A percentile compares a stretch with the other conserved stretches of the same genome.
phyloP scores from a whole-genome alignment of 2,888 invertebrate genomes.

The Hemicrepidius hirtus region DNA sequence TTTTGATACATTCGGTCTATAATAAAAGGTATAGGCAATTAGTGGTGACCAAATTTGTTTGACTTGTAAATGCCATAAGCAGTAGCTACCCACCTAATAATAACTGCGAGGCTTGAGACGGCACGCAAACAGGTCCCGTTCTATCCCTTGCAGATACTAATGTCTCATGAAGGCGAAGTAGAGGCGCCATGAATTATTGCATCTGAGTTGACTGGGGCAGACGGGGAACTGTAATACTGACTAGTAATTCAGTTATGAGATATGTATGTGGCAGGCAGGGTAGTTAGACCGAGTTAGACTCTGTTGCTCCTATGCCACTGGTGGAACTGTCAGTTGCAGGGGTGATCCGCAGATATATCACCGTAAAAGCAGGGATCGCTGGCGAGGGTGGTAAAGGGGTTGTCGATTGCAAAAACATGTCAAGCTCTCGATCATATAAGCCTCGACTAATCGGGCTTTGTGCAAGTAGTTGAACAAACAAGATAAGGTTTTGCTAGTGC shows the following conservation, averaged over 20 bases:
- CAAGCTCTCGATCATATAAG: slow-evolving; percentile 56
- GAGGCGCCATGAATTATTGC: slow-evolving; percentile 58
- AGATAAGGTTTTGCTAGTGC: slow-evolving; percentile 54
- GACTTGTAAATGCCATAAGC: slow-evolving; percentile 46
- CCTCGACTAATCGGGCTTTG: slow-evolving; percentile 58
- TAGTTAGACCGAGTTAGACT: slow-evolving; percentile 51
- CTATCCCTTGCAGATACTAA: slow-evolving; percentile 53
- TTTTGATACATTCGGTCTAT: no score
- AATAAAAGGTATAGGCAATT: no score
- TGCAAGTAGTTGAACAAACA: slow-evolving; percentile 59
- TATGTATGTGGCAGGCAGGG: slow-evolving; percentile 59
- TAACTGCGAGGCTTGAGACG: slow-evolving; percentile 35
- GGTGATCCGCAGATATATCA: slow-evolving; percentile 53
- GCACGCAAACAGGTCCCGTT: slow-evolving; percentile 52
- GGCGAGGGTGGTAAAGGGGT: slow-evolving; percentile 44
- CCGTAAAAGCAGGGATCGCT: slow-evolving; percentile 43
- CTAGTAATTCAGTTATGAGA: slow-evolving; percentile 61
- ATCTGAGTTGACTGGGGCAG: slow-evolving; percentile 57
- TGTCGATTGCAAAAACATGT: slow-evolving; percentile 58
- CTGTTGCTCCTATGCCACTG: slow-evolving; percentile 46
- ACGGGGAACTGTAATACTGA: slow-evolving; percentile 57
- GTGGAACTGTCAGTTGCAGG: slow-evolving; percentile 52
- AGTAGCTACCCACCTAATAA: slow-evolving; percentile 36
- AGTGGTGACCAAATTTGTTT: slow-evolving; percentile 39
- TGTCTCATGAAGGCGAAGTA: slow-evolving; percentile 53